Evolutionary conservation across 2,797 vertebrate genomes (phyloP), one percentile per base, ranked within the genome.

Genomic region (Molothrus ater): DNA sequence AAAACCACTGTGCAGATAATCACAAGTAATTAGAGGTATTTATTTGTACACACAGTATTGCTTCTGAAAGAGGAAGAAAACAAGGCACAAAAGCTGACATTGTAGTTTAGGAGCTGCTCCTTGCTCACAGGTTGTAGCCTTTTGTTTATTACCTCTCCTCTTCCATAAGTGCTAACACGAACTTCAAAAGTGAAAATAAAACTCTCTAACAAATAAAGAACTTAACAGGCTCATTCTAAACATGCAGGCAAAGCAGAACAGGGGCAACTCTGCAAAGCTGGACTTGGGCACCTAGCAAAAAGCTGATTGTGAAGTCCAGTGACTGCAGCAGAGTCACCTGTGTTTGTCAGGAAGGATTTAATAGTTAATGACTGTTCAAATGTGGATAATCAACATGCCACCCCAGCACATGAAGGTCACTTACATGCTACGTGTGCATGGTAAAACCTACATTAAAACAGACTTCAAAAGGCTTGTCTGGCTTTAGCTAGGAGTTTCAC

Each of bases 161-260:
- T 47, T 76, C 68, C 28, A 1, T 13, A 51, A 82, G 72, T 10
- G 61, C 80, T 59, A 64, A 86, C 2, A 72, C 26, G 81, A 91
- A 92, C 70, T 86, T 92, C 83, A 92, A 90, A 92, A 92, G 80
- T 38, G 32, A 71, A 88, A 94, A 95, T 43, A 53, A 92, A 92
- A 17, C 57, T 47, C 36, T 70, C 47, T 29, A 63, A 56, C 12
- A 10, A 73, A 26, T 60, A 70, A 88, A 88, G 56, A 81, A 43
- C 22, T 92, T 76, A 45, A 81, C 51, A 86, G 66, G 56, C 22
- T 92, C 40, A 40, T 38, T 86, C 57, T 13, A 57, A 93, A 86
- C 79, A 43, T 1, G 2, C 2, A 7, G 51, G 34, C 72, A 75
- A 81, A 90, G 83, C 45, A 21, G 34, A 83, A 24, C 14, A 74